Base-by-base conservation (phyloP, 2,113 vertebrate genomes). In the Toxotes jaculatrix region DNA sequence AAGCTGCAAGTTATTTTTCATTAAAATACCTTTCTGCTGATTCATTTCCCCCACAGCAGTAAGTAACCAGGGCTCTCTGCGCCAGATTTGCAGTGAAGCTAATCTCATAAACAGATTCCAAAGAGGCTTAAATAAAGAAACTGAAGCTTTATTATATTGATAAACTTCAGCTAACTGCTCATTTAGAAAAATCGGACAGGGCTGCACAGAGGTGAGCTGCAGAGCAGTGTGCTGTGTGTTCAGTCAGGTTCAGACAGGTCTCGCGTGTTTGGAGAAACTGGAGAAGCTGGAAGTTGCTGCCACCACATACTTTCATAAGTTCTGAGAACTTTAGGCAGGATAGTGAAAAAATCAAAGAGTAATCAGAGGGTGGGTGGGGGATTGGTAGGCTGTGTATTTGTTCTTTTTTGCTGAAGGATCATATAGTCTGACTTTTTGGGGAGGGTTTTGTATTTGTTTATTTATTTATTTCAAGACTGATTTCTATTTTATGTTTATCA, bases 101-200 rank as follows among this genome's bases (percentile, higher is more conserved):
- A 85, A 92, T 83, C 80, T 51, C 71, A 32, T 62, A 12, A 74
- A n/a, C 63, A 68, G 72, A 87, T 88, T 89, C 83, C 84, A 12
- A 23, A 73, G 76, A 70, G 27, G 79, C 61, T 82, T 80, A 76
- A 85, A 74, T 45, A 19, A 61, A 47, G 56, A 75, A 82, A 87
- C 1, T 4, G 31, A 23, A 8, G 6, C 53, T 47, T 61, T 23
- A 32, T 65, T 75, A 65, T 19, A 27, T 8, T 13, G 12, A 85
- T 43, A 61, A 73, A 66, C 69, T 45, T 74, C 65, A 66, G 49
- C 21, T 36, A 40, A 17, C 32, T 53, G 19, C 5, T 72, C 5
- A 4, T 49, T 45, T 55, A 27, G 14, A 77, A 34, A n/a, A 19
- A 43, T 51, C 17, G 14, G 32, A 16, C 7, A 38, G n/a, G 34